Base-by-base conservation (phyloP, 2,888 invertebrate species). In the Quadroppia sp. region DNA sequence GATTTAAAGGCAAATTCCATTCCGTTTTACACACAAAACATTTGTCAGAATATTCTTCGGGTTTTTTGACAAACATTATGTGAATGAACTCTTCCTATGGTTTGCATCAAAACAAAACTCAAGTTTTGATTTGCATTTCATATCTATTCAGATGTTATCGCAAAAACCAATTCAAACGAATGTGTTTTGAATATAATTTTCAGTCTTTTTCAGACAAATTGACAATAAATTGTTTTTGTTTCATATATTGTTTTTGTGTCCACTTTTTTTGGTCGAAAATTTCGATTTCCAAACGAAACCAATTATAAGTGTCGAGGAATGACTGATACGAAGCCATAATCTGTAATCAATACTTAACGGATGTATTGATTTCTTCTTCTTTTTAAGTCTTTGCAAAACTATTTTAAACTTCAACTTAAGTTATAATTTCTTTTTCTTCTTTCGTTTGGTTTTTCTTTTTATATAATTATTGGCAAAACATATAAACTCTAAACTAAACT, bases 81-180 rank as follows among this genome's bases (percentile, higher is more conserved):
- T 64, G 61, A 64, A 64, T 64, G 61, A 64, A 36, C 32, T n/a
- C n/a, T 36, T 40, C 30, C n/a, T 32, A 36, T 64, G 61, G n/a
- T 36, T 64, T 20, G 11, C n/a, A 28, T 59, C 17, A 36, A 64
- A 13, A 64, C 11, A 28, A 3, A n/a, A 36, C 3, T 28, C 15
- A n/a, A 36, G 36, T 28, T 20, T 36, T 64, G 36, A 36, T 36
- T 64, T n/a, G 13, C 15, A 28, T 20, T 40, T 64, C 17, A 36
- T 64, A 64, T 64, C 36, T 64, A 20, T 36, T 64, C 17, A 17
- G 45, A 17, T 45, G 36, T 45, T 45, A 45, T 36, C 45, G 17
- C 17, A 9, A 45, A n/a, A 45, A 45, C 17, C 45, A 45, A 45
- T 11, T 7, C 45, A 45, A 13, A 13, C 11, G 15, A 17, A 45